Conservation (phyloP, 2,797 vertebrate species). For the Enteromius argenteus region DNA sequence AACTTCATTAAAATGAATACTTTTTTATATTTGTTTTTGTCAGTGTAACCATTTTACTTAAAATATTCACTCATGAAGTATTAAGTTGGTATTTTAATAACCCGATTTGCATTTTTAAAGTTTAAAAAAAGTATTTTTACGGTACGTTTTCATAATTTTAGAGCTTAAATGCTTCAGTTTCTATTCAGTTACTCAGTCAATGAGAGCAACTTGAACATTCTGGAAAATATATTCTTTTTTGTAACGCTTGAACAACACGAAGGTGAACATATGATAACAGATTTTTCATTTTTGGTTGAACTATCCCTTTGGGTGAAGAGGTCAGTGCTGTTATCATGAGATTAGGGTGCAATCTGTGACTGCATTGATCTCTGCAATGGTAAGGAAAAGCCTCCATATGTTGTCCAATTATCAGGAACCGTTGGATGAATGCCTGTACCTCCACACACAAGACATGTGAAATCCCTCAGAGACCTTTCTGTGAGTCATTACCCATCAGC, state of each 20-base stretch:
- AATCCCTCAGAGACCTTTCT: slow-evolving; percentile 54
- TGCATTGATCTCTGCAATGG: slow-evolving; percentile 24
- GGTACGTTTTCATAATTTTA: neutral
- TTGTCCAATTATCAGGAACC: slow-evolving; percentile 33
- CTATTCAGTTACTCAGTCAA: neutral
- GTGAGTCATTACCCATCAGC: slow-evolving; percentile 52
- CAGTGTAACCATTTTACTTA: neutral
- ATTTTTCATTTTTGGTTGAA: neutral
- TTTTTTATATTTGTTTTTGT: too few relatives aligned
- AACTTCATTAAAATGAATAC: too few relatives aligned
- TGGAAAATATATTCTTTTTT: neutral
- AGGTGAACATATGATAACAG: neutral
- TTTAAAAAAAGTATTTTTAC: neutral
- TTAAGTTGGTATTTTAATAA: neutral
- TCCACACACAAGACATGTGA: slow-evolving; percentile 53
- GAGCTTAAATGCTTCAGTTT: neutral
- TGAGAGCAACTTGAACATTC: neutral
- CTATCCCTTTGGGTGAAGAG: neutral
- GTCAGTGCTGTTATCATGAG: neutral
- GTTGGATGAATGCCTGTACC: slow-evolving; percentile 54
- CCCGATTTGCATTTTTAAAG: neutral
- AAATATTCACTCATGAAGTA: neutral
- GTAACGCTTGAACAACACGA: neutral
- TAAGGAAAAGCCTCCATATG: slow-evolving; percentile 30
- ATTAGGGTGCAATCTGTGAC: slow-evolving; percentile 25